Evolutionary conservation across 2,797 vertebrate species (phyloP).

Genomic region (Lophotriccus pileatus): DNA sequence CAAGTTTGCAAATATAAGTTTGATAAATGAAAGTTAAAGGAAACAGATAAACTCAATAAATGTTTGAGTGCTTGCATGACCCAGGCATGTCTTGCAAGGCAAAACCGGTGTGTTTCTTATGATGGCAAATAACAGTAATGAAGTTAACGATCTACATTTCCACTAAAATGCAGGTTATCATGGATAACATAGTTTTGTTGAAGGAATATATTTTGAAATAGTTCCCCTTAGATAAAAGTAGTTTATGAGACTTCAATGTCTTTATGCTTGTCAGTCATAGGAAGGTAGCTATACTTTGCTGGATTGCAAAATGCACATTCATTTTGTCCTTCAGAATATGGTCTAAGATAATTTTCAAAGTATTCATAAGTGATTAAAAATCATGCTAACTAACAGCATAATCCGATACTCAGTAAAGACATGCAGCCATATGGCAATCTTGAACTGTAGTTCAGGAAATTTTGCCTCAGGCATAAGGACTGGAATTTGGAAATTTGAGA

Average conservation of each 20-base stretch:
- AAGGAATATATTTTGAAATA: not conserved
- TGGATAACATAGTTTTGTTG: not conserved
- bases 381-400: not conserved
- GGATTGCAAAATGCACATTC: not conserved
- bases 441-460: not conserved
- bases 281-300: not conserved
- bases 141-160: not conserved
- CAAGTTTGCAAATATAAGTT: not conserved
- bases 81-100: not conserved
- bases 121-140: not conserved
- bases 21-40: not conserved
- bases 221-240: not conserved
- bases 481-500: not conserved
- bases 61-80: not conserved
- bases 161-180: not conserved
- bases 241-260: not conserved
- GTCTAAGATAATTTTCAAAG: not conserved
- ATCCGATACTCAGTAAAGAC: not conserved
- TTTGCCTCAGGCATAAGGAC: not conserved
- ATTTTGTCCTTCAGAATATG: not conserved
- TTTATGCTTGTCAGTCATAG: not conserved
- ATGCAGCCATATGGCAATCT: not conserved
- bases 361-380: not conserved
- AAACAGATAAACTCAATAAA: not conserved
- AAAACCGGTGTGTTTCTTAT: not conserved